phyloP scores from a whole-genome alignment of 2,888 invertebrate genomes.

The Stenoptilia bipunctidactyla region DNA sequence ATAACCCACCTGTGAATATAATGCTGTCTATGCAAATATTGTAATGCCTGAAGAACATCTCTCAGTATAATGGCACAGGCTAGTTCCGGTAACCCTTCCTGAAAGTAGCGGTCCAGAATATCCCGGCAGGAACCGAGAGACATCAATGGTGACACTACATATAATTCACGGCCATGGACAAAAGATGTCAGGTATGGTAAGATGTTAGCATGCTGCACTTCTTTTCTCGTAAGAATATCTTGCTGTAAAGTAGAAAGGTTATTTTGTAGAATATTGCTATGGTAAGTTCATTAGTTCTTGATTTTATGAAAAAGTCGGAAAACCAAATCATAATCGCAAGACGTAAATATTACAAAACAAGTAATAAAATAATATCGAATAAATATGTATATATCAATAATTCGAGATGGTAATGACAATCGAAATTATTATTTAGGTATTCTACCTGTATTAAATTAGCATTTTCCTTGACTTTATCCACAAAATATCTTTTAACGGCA shows the following conservation, averaged over 20 bases:
- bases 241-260: constrained; percentile 78
- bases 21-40: constrained; percentile 87
- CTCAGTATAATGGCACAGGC: constrained; percentile 83
- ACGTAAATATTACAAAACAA: too few species aligned
- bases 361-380: too few species aligned
- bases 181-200: constrained; percentile 82
- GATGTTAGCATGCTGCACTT: constrained; percentile 84
- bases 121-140: constrained; percentile 87
- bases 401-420: too few species aligned
- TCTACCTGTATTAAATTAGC: constrained; percentile 70
- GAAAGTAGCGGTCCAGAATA: constrained; percentile 82
- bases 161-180: constrained; percentile 82
- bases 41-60: constrained; percentile 83
- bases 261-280: too few species aligned
- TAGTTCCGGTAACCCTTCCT: constrained; percentile 83
- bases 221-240: constrained; percentile 83
- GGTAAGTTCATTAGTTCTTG: too few species aligned
- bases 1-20: constrained; percentile 85
- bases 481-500: constrained; percentile 81
- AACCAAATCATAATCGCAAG: too few species aligned
- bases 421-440: background rate
- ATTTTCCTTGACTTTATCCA: constrained; percentile 77
- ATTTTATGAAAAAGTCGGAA: too few species aligned
- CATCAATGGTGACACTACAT: constrained; percentile 86
- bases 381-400: too few species aligned